Conservation (phyloP, 2,797 vertebrate genomes). For the Perodicticus potto region DNA sequence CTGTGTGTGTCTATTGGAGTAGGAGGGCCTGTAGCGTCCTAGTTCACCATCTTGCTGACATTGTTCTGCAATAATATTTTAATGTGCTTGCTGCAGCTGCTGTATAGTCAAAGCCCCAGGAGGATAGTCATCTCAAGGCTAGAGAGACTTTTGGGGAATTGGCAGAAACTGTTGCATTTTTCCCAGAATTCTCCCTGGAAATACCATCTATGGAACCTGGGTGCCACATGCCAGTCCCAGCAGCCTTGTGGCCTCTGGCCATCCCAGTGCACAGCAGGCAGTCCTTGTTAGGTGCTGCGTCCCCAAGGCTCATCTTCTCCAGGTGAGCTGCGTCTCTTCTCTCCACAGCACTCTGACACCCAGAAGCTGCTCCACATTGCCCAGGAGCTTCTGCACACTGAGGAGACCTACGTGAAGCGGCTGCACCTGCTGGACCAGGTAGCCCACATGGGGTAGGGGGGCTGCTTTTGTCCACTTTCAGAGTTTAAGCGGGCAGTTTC, state of each 20-base stretch:
- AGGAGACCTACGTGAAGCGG: conserved; percentile 96
- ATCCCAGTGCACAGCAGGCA: background rate
- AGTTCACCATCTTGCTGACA: background rate
- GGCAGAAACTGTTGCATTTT: background rate
- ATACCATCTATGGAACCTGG: background rate
- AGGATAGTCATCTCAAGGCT: background rate
- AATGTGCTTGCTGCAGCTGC: background rate
- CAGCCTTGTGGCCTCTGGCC: background rate
- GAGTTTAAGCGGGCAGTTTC: background rate
- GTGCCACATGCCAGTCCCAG: background rate
- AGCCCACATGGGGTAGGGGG: conserved; percentile 30
- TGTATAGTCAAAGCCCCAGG: background rate
- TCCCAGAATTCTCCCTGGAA: background rate
- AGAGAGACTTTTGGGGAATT: background rate
- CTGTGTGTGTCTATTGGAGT: background rate
- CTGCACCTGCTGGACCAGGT: conserved; percentile 99
- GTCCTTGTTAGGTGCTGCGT: background rate
- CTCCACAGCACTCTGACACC: conserved; percentile 91
- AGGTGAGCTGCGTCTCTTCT: conserved; percentile 30
- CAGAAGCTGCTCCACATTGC: conserved; percentile 97
- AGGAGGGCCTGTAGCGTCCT: background rate
- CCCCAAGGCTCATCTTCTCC: background rate
- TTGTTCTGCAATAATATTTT: background rate
- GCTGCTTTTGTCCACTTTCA: background rate
- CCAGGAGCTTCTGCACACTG: conserved; percentile 96